Evolutionary conservation across 1,140 invertebrate species (phyloP).

Genomic region (Stegodyphus mimosarum): DNA sequence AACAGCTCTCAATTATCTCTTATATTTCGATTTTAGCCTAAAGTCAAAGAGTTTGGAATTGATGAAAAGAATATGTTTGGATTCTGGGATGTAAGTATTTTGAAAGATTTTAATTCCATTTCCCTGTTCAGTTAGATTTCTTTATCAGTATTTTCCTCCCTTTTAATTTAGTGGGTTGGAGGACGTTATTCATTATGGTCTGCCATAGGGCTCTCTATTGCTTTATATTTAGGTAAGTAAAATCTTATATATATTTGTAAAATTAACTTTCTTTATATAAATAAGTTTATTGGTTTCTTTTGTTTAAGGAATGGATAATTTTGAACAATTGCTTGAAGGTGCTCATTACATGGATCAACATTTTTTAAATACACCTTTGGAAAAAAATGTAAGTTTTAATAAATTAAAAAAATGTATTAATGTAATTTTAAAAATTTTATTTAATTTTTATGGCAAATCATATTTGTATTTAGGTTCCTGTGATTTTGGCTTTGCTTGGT

Average conservation of each 20-base stretch:
- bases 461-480: slow-evolving; percentile 80
- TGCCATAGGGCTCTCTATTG: slow-evolving; percentile 97
- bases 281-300: too few species aligned
- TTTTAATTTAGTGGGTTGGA: slow-evolving; percentile 85
- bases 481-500: slow-evolving; percentile 93
- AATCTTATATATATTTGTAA: background rate
- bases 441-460: background rate
- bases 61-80: slow-evolving; percentile 98
- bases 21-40: slow-evolving; percentile 69
- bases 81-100: slow-evolving; percentile 88
- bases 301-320: slow-evolving; percentile 85
- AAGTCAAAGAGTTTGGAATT: slow-evolving; percentile 97
- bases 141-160: background rate
- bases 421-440: background rate
- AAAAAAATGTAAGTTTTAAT: slow-evolving; percentile 84
- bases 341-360: slow-evolving; percentile 96
- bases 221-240: slow-evolving; percentile 82
- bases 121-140: background rate
- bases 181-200: slow-evolving; percentile 98
- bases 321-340: slow-evolving; percentile 89
- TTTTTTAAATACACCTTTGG: slow-evolving; percentile 87
- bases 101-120: background rate
- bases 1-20: background rate
- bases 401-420: background rate
- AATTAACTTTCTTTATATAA: too few species aligned